Conservation (phyloP, 1,140 invertebrate species). For the Drosophila navojoa region DNA sequence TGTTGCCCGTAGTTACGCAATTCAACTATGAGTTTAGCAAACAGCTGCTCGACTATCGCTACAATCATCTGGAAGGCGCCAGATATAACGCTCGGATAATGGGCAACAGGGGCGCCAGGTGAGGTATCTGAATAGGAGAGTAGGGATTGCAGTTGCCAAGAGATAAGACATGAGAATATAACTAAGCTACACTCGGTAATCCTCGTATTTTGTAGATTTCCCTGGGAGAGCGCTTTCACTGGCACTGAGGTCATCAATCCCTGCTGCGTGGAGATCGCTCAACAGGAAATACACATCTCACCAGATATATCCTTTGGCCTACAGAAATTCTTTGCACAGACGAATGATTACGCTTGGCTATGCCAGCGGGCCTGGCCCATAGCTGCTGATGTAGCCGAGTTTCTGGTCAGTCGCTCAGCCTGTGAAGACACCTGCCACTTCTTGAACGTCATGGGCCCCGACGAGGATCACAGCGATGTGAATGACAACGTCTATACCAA, state of each 20-base stretch:
- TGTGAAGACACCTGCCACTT: constrained; percentile 82
- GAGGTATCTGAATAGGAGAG: neutral
- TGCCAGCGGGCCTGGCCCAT: constrained; percentile 84
- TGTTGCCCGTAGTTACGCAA: constrained; percentile 70
- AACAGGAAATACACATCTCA: constrained; percentile 85
- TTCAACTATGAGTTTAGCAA: constrained; percentile 61
- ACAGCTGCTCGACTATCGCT: constrained; percentile 67
- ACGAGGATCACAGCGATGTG: constrained; percentile 86
- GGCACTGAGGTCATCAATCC: constrained; percentile 86
- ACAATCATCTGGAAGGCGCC: constrained; percentile 54
- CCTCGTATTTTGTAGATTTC: constrained; percentile 54
- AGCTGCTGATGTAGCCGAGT: constrained; percentile 85
- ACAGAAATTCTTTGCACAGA: constrained; percentile 84
- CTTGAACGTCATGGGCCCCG: constrained; percentile 86
- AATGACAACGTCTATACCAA: constrained; percentile 86
- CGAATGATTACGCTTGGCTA: constrained; percentile 84
- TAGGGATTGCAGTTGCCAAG: no score
- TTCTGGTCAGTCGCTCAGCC: constrained; percentile 85
- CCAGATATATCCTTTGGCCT: constrained; percentile 85
- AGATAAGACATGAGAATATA: no score
- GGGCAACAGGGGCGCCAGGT: constrained; percentile 73
- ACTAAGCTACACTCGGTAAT: no score
- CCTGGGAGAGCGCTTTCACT: constrained; percentile 86
- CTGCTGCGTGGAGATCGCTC: constrained; percentile 85
- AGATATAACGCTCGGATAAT: constrained; percentile 63